Base-by-base conservation (phyloP, 2,113 vertebrate species). In the Sceloporus undulatus region DNA sequence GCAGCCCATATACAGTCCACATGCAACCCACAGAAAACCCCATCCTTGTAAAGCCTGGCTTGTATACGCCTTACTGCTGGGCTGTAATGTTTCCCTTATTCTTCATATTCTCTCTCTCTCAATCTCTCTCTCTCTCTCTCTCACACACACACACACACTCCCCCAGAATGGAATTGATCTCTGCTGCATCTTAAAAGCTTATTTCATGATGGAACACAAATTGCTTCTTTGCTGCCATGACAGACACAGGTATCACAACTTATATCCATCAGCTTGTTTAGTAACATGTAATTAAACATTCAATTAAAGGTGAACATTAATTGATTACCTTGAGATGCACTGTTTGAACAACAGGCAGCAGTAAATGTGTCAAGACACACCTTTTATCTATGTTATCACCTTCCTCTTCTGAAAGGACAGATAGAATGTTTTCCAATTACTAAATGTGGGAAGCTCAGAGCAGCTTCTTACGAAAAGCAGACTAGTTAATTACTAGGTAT, bases 271-370 rank as follows among this genome's bases (percentile, higher is more conserved):
- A 88, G 71, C 34, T 48, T 29, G 87, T 65, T 78, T 27, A 52
- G 65, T 56, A 88, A 84, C 29, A 18, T 14, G 16, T 54, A 88
- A 88, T 88, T 84, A 88, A 84, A 92, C 71, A 88, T 77, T 83
- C 90, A 91, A 91, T 90, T 89, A 88, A 81, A 62, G 40, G 85
- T 66, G 83, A 84, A 76, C 79, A 92, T 92, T 94, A 93, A 93
- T 93, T 91, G 91, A 87, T 88, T 92, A 70, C 81, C 80, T 84
- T 27, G 88, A 88, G 80, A 84, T 85, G 75, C 81, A 88, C 48
- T 86, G 80, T 48, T 9, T 21, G 80, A 75, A 68, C 82, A 71
- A 66, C 83, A 91, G 76, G 82, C 85, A 89, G 82, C 85, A 87
- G 68, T 79, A 82, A 79, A 86, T 76, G 87, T 81, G 74, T 84